Evolutionary conservation across 2,113 vertebrate species (phyloP).

Genomic region (Rhombomys opimus): DNA sequence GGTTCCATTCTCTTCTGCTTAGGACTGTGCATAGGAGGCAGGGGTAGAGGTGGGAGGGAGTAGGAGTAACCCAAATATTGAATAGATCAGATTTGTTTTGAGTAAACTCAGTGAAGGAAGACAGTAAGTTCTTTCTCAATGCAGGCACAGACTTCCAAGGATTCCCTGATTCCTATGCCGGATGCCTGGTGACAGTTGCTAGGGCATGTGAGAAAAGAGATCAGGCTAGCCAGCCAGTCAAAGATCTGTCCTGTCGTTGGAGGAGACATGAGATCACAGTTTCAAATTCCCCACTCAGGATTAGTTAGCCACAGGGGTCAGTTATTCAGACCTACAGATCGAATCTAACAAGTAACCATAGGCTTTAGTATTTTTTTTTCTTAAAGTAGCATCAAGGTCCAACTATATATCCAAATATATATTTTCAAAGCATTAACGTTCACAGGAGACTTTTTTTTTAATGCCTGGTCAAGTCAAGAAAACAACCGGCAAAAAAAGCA

Average conservation of each 20-base stretch:
- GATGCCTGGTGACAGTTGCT: not conserved
- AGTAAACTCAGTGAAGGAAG: not conserved
- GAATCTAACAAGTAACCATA: not conserved
- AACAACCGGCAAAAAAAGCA: no score
- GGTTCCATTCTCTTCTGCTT: not conserved
- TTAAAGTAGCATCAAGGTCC: not conserved
- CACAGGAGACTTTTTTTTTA: conserved; percentile 20
- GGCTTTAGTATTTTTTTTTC: not conserved
- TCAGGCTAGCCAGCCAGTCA: not conserved
- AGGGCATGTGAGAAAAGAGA: not conserved
- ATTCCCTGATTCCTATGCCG: not conserved
- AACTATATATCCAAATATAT: conserved; percentile 10
- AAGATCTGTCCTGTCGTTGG: not conserved
- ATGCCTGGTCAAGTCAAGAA: no score
- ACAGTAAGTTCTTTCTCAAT: not conserved
- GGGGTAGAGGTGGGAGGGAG: no score
- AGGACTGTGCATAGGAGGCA: not conserved
- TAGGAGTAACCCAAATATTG: not conserved
- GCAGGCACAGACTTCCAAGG: not conserved
- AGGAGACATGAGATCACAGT: not conserved
- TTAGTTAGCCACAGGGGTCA: not conserved
- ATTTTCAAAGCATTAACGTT: conserved; percentile 13
- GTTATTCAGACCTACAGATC: not conserved
- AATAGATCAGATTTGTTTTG: not conserved
- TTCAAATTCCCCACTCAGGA: not conserved